Conservation (phyloP, 2,888 invertebrate genomes). For the Esperia sulphurella region DNA sequence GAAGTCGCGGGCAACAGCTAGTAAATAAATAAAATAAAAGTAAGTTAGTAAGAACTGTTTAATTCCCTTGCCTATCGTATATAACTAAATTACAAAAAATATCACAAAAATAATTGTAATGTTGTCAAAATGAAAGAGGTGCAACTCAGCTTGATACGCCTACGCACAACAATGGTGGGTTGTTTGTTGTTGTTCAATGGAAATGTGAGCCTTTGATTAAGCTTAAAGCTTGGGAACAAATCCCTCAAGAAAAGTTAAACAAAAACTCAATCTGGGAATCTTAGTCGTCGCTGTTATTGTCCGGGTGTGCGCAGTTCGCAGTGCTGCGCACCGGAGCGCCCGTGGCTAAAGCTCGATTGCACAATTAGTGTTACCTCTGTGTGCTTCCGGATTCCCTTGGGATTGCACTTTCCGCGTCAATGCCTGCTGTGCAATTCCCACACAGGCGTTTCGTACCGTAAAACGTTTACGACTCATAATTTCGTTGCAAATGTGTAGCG, state of each 20-base stretch:
- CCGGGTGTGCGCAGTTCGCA: slow-evolving; percentile 24
- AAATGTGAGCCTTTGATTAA: too few relatives aligned
- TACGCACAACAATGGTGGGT: too few relatives aligned
- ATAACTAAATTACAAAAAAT: too few relatives aligned
- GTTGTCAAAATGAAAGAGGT: too few relatives aligned
- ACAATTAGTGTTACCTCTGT: slow-evolving; percentile 56
- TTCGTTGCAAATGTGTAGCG: slow-evolving; percentile 23
- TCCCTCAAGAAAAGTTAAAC: background rate
- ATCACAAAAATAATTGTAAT: too few relatives aligned
- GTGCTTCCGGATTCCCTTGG: slow-evolving; percentile 69
- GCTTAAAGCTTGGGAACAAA: background rate
- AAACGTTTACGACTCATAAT: slow-evolving; percentile 15
- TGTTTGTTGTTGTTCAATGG: too few relatives aligned
- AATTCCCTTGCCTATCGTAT: too few relatives aligned
- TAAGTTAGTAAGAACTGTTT: too few relatives aligned
- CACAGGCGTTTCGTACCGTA: slow-evolving; percentile 4
- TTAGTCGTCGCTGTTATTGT: slow-evolving; percentile 15
- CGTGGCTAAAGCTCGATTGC: slow-evolving; percentile 63
- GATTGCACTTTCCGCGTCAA: slow-evolving; percentile 24
- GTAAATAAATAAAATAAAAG: too few relatives aligned
- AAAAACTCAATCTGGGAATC: slow-evolving; percentile 25
- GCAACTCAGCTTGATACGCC: too few relatives aligned
- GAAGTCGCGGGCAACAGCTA: too few relatives aligned
- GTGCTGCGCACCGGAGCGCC: slow-evolving; percentile 22
- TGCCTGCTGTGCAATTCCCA: slow-evolving; percentile 1